These are phyloP conservation scores for Pomacea maculata DNA, from an alignment of 1,140 invertebrate genomes.

Conservation along the genomic window DNA sequence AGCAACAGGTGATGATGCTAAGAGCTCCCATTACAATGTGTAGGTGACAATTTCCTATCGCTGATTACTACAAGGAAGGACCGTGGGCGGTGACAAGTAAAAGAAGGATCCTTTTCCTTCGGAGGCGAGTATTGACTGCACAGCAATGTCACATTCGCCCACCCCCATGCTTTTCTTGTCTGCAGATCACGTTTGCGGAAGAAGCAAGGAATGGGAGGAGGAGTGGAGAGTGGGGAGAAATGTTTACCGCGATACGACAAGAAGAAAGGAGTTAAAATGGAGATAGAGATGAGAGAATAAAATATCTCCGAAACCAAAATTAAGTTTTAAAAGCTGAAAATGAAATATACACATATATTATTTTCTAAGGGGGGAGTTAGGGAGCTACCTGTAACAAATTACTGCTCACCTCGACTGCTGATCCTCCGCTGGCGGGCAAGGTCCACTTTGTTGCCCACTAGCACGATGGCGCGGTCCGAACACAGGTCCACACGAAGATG, in stretches of 20 bases:
- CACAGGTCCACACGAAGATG: constrained; percentile 37
- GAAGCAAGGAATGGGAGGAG: neutral
- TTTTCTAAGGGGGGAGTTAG: neutral
- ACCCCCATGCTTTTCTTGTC: neutral
- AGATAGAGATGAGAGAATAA: neutral
- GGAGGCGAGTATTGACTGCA: no score
- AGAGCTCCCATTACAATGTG: no score
- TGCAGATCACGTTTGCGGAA: neutral
- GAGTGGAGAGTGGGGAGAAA: neutral
- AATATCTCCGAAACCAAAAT: no score
- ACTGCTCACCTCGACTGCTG: constrained; percentile 80
- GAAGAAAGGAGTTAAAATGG: neutral
- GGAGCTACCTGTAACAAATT: neutral
- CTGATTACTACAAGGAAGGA: no score
- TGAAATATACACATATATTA: no score
- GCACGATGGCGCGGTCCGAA: constrained; percentile 34
- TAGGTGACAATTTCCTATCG: no score
- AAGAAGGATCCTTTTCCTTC: no score
- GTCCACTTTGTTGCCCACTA: constrained; percentile 95
- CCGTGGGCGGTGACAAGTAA: no score
- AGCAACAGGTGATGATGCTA: no score
- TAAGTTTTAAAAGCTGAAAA: no score
- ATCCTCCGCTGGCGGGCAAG: constrained; percentile 86
- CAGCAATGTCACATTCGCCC: neutral
- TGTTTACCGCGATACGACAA: neutral